Evolutionary conservation across 64 coral and sea anemone genomes (phyloP), one percentile per base, ranked within the genome.

Genomic region (Montipora capricornis): DNA sequence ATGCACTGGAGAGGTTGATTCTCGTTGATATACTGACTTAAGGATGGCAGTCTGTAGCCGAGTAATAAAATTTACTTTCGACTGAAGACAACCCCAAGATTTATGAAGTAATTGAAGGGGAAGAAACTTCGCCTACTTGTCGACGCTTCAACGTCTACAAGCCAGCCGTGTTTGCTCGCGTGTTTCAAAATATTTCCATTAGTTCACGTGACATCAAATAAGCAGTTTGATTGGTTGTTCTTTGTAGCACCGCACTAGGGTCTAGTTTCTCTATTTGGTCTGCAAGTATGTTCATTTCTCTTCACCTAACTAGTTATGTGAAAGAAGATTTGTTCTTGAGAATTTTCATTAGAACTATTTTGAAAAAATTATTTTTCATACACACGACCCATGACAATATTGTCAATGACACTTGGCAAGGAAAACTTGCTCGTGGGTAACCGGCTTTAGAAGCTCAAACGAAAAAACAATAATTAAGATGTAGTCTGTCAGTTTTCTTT

Each of bases 121-220:
- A 45, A 45, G 9, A 76, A 29, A 46, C 8, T 45, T 13, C 74
- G 8, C 0, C 37, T 74, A 46, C 11, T 3, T 22, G 17, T 22
- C 20, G 0, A 12, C n/a, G 1, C 8, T 4, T 12, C 24, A 1
- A 55, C 16, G 20, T 50, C 1, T 22, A 26, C 19, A 26, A 16
- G 17, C 80, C 1, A 20, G 11, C 5, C 12, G 8, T 69, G 29
- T 9, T 6, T 22, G 81, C 29, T 84, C 66, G 82, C 81, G 37
- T 84, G 62, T 86, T 86, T 86, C 82, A 86, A 86, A 86, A 47
- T 71, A 4, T 37, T 37, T 64, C 16, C 53, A 57, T 19, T 64
- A 29, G 6, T 9, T 86, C 82, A 86, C 64, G 66, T 86, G 82
- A 70, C n/a, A 3, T 17, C 6, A 13, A 4, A 22, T 14, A 50